These are phyloP conservation scores for Anodontia alba DNA, from an alignment of 2,888 invertebrate species.

Conservation along the genomic window DNA sequence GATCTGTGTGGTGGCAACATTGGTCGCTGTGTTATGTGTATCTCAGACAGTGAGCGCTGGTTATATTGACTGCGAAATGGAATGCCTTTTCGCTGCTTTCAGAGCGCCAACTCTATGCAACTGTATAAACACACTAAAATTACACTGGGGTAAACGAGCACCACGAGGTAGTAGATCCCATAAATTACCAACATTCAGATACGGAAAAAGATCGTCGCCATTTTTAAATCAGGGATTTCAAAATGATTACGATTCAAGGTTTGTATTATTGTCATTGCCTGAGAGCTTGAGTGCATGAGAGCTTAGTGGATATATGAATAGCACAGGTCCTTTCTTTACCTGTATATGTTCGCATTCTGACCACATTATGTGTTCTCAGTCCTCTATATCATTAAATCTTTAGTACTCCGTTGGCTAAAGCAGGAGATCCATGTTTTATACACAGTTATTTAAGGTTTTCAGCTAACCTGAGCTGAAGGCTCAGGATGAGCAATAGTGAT, in stretches of 20 bases:
- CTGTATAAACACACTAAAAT: slow-evolving; percentile 46
- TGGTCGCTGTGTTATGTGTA: slow-evolving; percentile 49
- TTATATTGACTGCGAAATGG: slow-evolving; percentile 57
- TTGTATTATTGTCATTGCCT: background rate
- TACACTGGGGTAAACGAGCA: slow-evolving; percentile 59
- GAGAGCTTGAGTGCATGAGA: no score
- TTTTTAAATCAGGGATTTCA: slow-evolving; percentile 14
- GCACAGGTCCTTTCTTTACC: no score
- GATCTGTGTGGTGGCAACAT: slow-evolving; percentile 24
- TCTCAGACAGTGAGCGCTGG: slow-evolving; percentile 25
- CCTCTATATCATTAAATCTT: no score
- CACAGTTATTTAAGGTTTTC: no score
- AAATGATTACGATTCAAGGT: slow-evolving; percentile 18
- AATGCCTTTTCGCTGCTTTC: slow-evolving; percentile 56
- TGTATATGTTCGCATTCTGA: no score
- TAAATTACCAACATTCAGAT: slow-evolving; percentile 49
- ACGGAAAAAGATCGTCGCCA: slow-evolving; percentile 44
- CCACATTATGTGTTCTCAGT: no score
- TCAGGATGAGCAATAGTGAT: no score
- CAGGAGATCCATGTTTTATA: no score
- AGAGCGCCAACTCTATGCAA: slow-evolving; percentile 50
- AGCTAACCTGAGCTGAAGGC: no score
- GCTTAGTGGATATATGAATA: no score
- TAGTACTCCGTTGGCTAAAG: no score
- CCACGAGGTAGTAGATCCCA: slow-evolving; percentile 38